Evolutionary conservation across 23 tunicate species (phyloP), one percentile per base, ranked within the genome.

Genomic region (Diplosoma virens): DNA sequence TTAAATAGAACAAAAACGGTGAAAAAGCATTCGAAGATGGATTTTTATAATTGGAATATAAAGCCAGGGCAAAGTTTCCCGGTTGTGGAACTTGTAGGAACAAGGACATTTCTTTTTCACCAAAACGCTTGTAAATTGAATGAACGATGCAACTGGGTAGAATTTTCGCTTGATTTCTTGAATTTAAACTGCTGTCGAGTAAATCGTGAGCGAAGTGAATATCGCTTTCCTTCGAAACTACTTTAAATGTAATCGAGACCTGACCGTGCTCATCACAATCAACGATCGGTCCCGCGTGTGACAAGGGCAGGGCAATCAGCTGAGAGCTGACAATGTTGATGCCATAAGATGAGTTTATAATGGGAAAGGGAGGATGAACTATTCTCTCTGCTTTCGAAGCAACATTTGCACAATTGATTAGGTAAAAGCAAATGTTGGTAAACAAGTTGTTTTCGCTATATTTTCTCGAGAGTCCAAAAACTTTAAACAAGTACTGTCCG

Each of bases 401-500:
- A 7, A 87, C 30, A 31, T 66, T 55, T 11, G 60, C 34, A 47
- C 86, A 80, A 30, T 87, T 81, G 24, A 87, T 87, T 66, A 81
- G 94, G 32, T 74, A 87, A 17, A 87, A 31, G 55, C 83, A 77
- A 26, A 81, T 26, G 37, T 81, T 87, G n/a, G 94, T 87, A 72
- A 70, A 81, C 9, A 45, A 29, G 17, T 75, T 54, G 9, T 81
- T 70, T 33, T 87, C 94, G 22, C 86, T 70, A 37, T 46, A 81
- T 31, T 81, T 87, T 21, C 45, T 59, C 0, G 94, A 87, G 63
- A 74, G 34, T 0, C 80, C 94, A 66, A 81, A 87, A 3, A 87
- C 65, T 54, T 81, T 87, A 47, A 87, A 47, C 16, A 87, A 26
- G 67, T 79, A 87, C 31, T 74, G 32, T 0, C 94, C 94, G 0